These are phyloP conservation scores for Chelonus formosanus DNA, from an alignment of 2,888 invertebrate species.

Conservation along the genomic window DNA sequence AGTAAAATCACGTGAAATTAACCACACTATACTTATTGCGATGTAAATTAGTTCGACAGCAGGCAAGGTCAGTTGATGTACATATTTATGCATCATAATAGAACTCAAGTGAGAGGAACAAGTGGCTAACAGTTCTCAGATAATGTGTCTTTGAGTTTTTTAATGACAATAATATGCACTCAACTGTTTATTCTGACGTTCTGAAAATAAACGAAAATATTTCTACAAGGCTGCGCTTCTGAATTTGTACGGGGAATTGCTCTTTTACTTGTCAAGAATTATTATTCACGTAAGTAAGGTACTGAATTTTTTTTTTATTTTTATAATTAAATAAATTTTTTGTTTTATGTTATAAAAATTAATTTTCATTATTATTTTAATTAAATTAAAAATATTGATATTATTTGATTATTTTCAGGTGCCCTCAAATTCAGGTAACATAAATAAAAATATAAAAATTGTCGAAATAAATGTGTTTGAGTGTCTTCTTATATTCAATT, in stretches of 20 bases:
- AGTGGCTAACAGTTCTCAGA: slow-evolving; percentile 20
- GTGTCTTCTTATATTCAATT: too few relatives aligned
- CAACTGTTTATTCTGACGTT: slow-evolving; percentile 7
- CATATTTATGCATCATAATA: slow-evolving; percentile 27
- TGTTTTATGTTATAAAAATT: too few relatives aligned
- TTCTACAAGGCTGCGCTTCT: neutral
- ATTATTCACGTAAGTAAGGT: too few relatives aligned
- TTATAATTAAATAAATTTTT: too few relatives aligned
- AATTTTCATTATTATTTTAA: too few relatives aligned
- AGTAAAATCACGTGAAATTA: slow-evolving; percentile 22
- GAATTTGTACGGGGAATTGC: neutral
- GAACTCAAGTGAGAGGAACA: slow-evolving; percentile 13
- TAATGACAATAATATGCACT: slow-evolving; percentile 18
- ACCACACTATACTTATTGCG: slow-evolving; percentile 22
- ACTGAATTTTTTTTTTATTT: too few relatives aligned
- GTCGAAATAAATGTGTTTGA: too few relatives aligned
- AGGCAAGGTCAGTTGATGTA: slow-evolving; percentile 16
- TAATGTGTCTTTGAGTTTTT: slow-evolving; percentile 26
- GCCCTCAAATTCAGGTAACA: too few relatives aligned
- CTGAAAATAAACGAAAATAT: slow-evolving; percentile 6
- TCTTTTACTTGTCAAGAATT: neutral
- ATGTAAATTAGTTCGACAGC: slow-evolving; percentile 28
- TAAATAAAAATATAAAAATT: too few relatives aligned
- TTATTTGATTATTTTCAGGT: too few relatives aligned
- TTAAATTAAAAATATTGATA: too few relatives aligned